These are phyloP conservation scores for Epirrita christyi DNA, from an alignment of 2,888 invertebrate species.

Conservation along the genomic window DNA sequence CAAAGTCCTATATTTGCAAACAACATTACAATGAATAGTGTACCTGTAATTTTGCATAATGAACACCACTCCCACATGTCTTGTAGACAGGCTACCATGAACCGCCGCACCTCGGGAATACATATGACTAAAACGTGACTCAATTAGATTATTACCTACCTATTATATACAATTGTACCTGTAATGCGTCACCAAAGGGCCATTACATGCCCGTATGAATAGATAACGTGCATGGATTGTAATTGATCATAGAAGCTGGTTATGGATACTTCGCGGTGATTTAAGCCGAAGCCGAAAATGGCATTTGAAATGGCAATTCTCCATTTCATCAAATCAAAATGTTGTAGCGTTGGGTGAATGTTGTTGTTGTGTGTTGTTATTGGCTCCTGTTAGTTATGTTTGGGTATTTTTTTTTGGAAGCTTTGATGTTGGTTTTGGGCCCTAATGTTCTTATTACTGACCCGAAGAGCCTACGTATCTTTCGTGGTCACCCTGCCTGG, in stretches of 20 bases:
- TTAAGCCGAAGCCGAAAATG: neutral
- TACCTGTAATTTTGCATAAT: conserved; percentile 14
- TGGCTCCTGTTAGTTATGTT: too few species aligned
- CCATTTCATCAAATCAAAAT: too few species aligned
- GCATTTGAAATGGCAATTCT: neutral
- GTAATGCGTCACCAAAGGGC: conserved; percentile 17
- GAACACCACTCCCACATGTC: conserved; percentile 15
- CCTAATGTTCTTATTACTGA: too few species aligned
- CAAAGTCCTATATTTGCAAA: too few species aligned
- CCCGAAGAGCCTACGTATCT: too few species aligned
- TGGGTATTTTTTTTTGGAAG: too few species aligned
- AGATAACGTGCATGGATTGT: conserved; percentile 37
- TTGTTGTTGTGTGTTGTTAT: too few species aligned
- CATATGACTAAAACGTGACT: conserved; percentile 48
- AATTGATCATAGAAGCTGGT: conserved; percentile 20
- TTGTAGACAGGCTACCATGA: conserved; percentile 30
- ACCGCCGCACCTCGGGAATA: conserved; percentile 44
- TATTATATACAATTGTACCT: conserved; percentile 32
- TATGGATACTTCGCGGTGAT: conserved; percentile 11
- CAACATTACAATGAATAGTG: neutral
- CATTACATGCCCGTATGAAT: conserved; percentile 33
- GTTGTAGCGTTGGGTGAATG: too few species aligned
- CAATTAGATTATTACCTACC: conserved; percentile 45
- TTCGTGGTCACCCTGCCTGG: too few species aligned
- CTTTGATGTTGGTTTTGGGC: too few species aligned